Conservation (phyloP, 2,888 invertebrate species). For the Hemicrepidius hirtus region DNA sequence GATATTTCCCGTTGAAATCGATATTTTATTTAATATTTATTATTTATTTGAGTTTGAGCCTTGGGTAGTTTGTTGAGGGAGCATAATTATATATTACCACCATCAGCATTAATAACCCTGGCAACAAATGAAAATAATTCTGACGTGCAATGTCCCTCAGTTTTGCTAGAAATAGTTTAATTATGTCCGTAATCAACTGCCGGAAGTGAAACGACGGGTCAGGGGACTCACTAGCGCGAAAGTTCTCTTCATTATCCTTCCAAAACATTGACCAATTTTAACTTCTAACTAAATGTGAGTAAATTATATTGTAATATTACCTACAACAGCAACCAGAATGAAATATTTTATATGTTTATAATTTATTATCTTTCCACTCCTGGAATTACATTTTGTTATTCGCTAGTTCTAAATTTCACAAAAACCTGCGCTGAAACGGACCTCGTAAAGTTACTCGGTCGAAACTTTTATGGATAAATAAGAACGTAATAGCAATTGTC, state of each 20-base stretch:
- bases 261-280: slow-evolving; percentile 25
- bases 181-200: slow-evolving; percentile 28
- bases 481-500: too few relatives aligned
- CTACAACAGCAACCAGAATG: background rate
- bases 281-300: slow-evolving; percentile 4
- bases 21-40: too few relatives aligned
- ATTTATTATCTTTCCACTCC: background rate
- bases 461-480: too few relatives aligned
- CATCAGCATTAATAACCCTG: slow-evolving; percentile 4
- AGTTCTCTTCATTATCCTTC: slow-evolving; percentile 21
- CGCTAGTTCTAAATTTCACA: too few relatives aligned
- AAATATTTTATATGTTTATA: background rate
- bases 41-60: too few relatives aligned
- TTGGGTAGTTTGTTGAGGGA: too few relatives aligned
- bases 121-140: slow-evolving; percentile 1
- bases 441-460: too few relatives aligned
- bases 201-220: slow-evolving; percentile 24
- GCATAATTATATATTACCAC: background rate
- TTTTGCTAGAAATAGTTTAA: slow-evolving; percentile 21
- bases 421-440: too few relatives aligned
- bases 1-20: too few relatives aligned
- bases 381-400: background rate
- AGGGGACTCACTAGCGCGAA: background rate
- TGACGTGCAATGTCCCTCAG: slow-evolving; percentile 15
- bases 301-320: slow-evolving; percentile 9